A percentile compares a stretch with the other conserved stretches of the same genome.
Evolutionary conservation across 2,888 invertebrate genomes (phyloP).

Genomic region (Idaea straminata): DNA sequence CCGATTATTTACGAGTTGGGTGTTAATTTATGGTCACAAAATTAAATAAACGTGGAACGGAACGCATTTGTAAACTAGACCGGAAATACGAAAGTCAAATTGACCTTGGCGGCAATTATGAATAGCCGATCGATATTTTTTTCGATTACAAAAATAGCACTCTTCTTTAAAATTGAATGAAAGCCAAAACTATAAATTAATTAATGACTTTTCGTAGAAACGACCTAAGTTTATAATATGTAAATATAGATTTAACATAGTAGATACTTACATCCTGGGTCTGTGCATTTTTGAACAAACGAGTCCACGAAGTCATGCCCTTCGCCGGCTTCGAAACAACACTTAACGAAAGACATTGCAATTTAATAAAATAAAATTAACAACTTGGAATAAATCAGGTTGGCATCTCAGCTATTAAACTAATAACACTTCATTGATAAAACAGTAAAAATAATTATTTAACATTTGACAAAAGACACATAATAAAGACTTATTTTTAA

Average conservation of each 20-base stretch:
- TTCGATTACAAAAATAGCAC: conserved; percentile 17
- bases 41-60: conserved; percentile 12
- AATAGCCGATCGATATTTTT: conserved; percentile 41
- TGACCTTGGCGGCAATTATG: conserved; percentile 43
- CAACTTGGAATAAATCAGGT: conserved; percentile 19
- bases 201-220: conserved; percentile 12
- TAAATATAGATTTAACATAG: neutral
- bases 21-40: too few relatives aligned
- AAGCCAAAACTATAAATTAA: conserved; percentile 29
- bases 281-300: conserved; percentile 89
- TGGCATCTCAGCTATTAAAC: conserved; percentile 18
- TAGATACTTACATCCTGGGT: conserved; percentile 88
- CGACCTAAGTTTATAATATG: conserved; percentile 9
- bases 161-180: conserved; percentile 12
- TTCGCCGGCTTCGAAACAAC: conserved; percentile 89
- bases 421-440: conserved; percentile 14
- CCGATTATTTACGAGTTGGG: too few relatives aligned
- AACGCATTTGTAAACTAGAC: conserved; percentile 12
- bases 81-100: conserved; percentile 18
- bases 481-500: conserved; percentile 6
- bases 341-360: conserved; percentile 85
- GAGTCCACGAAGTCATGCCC: conserved; percentile 87
- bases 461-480: conserved; percentile 24
- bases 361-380: conserved; percentile 9
- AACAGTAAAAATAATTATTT: conserved; percentile 27